Conservation (phyloP, 2,113 vertebrate genomes). For the Oreochromis tanganicae region DNA sequence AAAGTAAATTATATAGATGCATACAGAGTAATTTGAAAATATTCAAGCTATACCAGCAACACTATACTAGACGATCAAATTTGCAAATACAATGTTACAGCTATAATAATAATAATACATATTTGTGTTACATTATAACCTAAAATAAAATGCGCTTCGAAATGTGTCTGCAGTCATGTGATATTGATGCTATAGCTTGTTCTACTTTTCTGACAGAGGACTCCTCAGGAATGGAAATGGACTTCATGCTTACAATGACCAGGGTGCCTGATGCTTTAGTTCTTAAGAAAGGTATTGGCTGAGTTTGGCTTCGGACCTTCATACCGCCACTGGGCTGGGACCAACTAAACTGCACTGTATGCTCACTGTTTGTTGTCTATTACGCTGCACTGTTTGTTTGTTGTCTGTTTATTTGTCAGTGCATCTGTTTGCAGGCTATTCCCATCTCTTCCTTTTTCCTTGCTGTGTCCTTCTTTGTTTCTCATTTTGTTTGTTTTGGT, state of each 20-base stretch:
- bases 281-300: slow-evolving; percentile 79
- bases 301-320: slow-evolving; percentile 32
- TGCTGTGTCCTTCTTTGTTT: slow-evolving; percentile 15
- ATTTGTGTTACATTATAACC: neutral
- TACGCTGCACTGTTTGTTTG: neutral
- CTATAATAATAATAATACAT: neutral
- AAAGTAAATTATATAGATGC: neutral
- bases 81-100: neutral
- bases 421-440: neutral
- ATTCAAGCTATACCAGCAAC: neutral
- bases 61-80: neutral
- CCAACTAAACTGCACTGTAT: neutral
- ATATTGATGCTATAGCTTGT: slow-evolving; percentile 49
- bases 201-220: slow-evolving; percentile 73
- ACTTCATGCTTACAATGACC: slow-evolving; percentile 61
- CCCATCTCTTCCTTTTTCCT: neutral
- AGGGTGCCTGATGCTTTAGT: slow-evolving; percentile 70
- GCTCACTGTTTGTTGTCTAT: neutral
- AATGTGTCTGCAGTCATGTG: neutral
- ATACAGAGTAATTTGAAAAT: neutral
- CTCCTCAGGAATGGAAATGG: slow-evolving; percentile 81
- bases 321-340: neutral
- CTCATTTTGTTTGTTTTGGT: slow-evolving; percentile 26
- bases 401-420: neutral
- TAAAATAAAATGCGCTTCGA: neutral